Evolutionary conservation across 2,797 vertebrate genomes (phyloP).

Genomic region (Amniataba percoides): DNA sequence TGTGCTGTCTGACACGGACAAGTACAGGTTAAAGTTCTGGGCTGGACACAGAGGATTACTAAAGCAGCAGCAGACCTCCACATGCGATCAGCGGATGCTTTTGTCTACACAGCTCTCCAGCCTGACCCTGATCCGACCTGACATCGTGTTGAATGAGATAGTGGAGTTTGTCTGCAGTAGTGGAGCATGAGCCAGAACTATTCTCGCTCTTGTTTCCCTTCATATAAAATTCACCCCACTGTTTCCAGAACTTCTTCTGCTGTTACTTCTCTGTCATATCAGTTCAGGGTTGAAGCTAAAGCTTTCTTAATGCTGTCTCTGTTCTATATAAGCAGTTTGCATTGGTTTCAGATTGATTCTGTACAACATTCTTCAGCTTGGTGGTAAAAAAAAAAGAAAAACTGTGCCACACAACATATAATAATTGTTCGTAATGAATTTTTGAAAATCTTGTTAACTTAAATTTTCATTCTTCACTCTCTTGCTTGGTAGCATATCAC

Average conservation of each 20-base stretch:
- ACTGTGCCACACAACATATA: too few relatives aligned
- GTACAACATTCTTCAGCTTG: too few relatives aligned
- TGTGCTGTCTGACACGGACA: slow-evolving; percentile 42
- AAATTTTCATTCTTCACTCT: too few relatives aligned
- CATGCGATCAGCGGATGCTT: slow-evolving; percentile 19
- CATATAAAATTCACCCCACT: background rate
- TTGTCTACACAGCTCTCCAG: slow-evolving; percentile 20
- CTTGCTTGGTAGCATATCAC: too few relatives aligned
- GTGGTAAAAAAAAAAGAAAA: background rate
- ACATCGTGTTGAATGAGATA: slow-evolving; percentile 4
- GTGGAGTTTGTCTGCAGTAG: background rate
- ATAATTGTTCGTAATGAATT: too few relatives aligned
- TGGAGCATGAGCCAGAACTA: background rate
- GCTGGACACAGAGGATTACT: slow-evolving; percentile 17
- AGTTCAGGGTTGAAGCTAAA: too few relatives aligned
- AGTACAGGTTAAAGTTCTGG: slow-evolving; percentile 34
- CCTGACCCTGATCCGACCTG: slow-evolving; percentile 31
- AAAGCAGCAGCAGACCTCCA: slow-evolving; percentile 26
- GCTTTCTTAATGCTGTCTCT: too few relatives aligned
- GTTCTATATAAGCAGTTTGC: too few relatives aligned
- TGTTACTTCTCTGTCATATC: background rate
- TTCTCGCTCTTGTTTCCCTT: background rate
- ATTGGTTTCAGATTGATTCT: too few relatives aligned
- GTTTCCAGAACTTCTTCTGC: background rate
- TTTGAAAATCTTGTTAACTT: background rate